Evolutionary conservation across 2,797 vertebrate species (phyloP), one percentile per base, ranked within the genome.

Genomic region (Pelodytes ibericus): DNA sequence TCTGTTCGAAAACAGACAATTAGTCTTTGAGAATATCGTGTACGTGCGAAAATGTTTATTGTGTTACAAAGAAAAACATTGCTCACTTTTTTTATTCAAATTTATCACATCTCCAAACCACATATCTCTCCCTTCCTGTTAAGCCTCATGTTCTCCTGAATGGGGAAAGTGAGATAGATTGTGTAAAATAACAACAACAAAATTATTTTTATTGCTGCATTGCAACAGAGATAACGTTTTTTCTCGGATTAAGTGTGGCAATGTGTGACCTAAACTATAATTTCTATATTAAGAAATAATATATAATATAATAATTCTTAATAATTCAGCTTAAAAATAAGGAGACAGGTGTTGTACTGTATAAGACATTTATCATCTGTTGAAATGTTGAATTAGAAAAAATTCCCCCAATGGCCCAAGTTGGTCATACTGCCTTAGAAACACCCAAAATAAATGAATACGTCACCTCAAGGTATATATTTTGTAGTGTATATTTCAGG

Each of bases 11-110:
- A 13, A 53, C 2, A 7, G 16, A 7, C 2, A 22, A 24, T 22
- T 6, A 22, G 7, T 53, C 20, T 53, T 53, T 22, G 7, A 53
- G n/a, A 53, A 24, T 24, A 7, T 24, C 16, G n/a, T 16, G 20
- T 53, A 7, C 20, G n/a, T 53, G 49, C 49, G 24, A 53, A 44
- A 44, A 53, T 53, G 11, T 53, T 53, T 53, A 53, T 53, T 53
- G 24, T 22, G 3, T 53, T 53, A 49, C 18, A 49, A 39, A 39
- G n/a, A n/a, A n/a, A 49, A 13, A 49, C 1, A 49, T 4, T 1
- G 49, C 49, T 2, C 11, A 11, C 6, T 53, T 5, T 53, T 24
- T 53, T 53, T 22, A 2, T 53, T 16, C 20, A 53, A 4, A 53
- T 18, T 24, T 16, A 6, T 53, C 20, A 53, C 20, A 24, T 22